Evolutionary conservation across 1,140 invertebrate species (phyloP), one percentile per base, ranked within the genome.

Genomic region (Papilio dardanus): DNA sequence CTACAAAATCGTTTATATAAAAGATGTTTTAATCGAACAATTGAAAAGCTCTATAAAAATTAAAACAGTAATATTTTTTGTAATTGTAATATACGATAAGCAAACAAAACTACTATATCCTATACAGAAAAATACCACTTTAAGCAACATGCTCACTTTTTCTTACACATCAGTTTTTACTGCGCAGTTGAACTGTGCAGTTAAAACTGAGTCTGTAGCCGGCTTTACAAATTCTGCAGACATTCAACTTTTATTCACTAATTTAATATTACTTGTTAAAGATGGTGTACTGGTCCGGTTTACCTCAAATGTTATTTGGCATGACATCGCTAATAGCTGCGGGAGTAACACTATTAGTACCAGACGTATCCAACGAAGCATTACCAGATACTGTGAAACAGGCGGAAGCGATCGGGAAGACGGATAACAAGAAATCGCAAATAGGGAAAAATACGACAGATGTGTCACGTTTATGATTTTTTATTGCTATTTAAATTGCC

Each of bases 301-400:
- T 83, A 16, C 82, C 82, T 3, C 74, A 80, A 6, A 24, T 83
- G 5, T 50, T 83, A 5, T 76, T 80, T n/a, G 80, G 82, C 1
- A 71, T 74, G 3, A 28, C 77, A 16, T 81, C 82, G 0, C 14
- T 80, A 24, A 54, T 77, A 0, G 76, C 80, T 1, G 82, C 75
- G 0, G 30, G 78, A 8, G 37, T 76, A 0, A 75, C 81, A 12
- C 67, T 79, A 30, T 40, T 82, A 21, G 76, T 80, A 71, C 78
- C 82, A 0, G 80, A 83, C 31, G 77, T 77, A 0, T 67, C 74
- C 3, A 74, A 80, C 21, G 71, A 78, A 14, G 54, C 77, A 7
- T 69, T 83, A 3, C 82, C 82, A 10, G 80, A 83, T 35, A 83
- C 79, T 2, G 73, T 83, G 14, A 30, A 54, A n/a, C 75, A 83